Conservation (phyloP, 2,113 vertebrate genomes). For the Neodon shergylaensis region DNA sequence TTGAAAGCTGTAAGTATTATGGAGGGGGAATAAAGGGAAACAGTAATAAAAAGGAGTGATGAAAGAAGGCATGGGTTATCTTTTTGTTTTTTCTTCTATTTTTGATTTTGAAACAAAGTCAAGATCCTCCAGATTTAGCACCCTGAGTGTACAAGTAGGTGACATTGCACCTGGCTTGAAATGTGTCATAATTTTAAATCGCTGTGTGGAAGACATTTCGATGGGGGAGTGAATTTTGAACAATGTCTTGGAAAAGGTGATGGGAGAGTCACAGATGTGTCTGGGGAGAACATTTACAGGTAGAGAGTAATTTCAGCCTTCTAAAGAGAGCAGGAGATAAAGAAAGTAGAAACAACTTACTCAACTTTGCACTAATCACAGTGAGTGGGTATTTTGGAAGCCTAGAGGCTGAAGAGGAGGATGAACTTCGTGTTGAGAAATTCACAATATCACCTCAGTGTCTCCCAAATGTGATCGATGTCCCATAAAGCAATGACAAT, state of each 20-base stretch:
- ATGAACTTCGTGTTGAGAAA: neutral
- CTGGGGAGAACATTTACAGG: neutral
- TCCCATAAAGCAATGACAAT: neutral
- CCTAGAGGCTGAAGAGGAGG: neutral
- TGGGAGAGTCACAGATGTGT: neutral
- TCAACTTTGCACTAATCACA: neutral
- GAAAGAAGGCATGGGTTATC: neutral
- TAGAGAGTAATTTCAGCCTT: neutral
- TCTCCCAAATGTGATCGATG: neutral
- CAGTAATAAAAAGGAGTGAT: neutral
- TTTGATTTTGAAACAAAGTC: neutral
- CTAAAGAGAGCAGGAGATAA: neutral
- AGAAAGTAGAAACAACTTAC: neutral
- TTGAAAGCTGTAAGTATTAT: neutral
- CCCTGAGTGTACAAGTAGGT: neutral
- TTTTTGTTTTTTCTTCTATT: neutral
- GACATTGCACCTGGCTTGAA: neutral
- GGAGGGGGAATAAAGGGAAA: neutral
- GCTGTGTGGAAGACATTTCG: neutral
- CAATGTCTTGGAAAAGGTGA: neutral
- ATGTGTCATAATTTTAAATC: neutral
- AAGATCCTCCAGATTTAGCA: neutral
- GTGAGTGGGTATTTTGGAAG: neutral
- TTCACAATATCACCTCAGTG: neutral
- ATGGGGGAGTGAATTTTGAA: neutral